A percentile compares a stretch with the other conserved stretches of the same genome.
Evolutionary conservation across 2,888 invertebrate genomes (phyloP).

Genomic region (Amblyteles armatorius): DNA sequence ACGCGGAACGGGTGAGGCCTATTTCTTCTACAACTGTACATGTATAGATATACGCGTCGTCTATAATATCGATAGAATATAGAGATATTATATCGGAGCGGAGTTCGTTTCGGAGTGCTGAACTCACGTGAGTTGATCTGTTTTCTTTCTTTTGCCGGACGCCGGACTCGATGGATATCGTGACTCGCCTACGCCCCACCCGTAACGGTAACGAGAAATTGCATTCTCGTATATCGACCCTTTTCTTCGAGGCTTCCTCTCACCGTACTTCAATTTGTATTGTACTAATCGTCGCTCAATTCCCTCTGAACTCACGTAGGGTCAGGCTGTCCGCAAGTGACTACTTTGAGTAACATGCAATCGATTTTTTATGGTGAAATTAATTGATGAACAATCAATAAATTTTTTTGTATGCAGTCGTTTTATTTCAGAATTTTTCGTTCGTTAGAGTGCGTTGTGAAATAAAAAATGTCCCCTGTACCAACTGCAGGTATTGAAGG

Average conservation of each 20-base stretch:
- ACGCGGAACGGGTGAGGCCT: slow-evolving; percentile 33
- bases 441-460: not conserved
- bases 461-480: not conserved
- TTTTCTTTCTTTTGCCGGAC: not conserved
- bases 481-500: too few species aligned
- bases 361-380: too few species aligned
- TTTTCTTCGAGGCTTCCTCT: not conserved
- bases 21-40: not conserved
- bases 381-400: too few species aligned
- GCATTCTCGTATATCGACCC: not conserved
- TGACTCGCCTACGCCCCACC: slow-evolving; percentile 24
- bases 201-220: slow-evolving; percentile 9
- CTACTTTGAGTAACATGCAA: too few species aligned
- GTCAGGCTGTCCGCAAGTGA: too few species aligned
- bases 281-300: not conserved
- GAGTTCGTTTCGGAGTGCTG: slow-evolving; percentile 60
- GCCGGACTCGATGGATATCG: slow-evolving; percentile 11
- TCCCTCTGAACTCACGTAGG: too few species aligned
- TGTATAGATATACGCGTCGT: not conserved
- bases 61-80: slow-evolving; percentile 61
- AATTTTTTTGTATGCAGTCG: too few species aligned
- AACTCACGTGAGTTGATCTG: slow-evolving; percentile 37
- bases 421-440: too few species aligned
- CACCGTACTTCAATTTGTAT: not conserved
- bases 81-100: slow-evolving; percentile 58